Conservation (phyloP, 2,888 invertebrate species). For the Pheosia tremula region DNA sequence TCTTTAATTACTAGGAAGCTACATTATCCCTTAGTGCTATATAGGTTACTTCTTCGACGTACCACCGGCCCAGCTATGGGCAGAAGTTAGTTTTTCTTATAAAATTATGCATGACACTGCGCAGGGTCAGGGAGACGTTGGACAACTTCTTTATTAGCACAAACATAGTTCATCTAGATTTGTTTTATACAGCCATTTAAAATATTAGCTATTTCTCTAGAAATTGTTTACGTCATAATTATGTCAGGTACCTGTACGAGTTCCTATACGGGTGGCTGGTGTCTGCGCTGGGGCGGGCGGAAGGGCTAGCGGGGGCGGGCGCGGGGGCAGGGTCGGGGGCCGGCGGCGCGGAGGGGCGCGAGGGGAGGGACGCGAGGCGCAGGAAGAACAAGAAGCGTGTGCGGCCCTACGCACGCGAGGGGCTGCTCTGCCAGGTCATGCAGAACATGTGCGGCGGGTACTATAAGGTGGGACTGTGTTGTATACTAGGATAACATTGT, state of each 20-base stretch:
- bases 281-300: conserved; percentile 95
- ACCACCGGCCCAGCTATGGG: too few relatives aligned
- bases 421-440: conserved; percentile 94
- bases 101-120: too few relatives aligned
- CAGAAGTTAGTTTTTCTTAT: too few relatives aligned
- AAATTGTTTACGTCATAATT: not conserved
- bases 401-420: conserved; percentile 92
- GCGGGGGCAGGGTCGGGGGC: conserved; percentile 66
- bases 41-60: too few relatives aligned
- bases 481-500: not conserved
- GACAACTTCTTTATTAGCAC: too few relatives aligned
- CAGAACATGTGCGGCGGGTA: conserved; percentile 98
- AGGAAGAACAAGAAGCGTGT: conserved; percentile 86
- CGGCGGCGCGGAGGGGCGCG: conserved; percentile 63
- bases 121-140: too few relatives aligned
- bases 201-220: too few relatives aligned
- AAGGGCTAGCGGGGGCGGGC: conserved; percentile 90
- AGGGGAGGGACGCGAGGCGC: conserved; percentile 22
- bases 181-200: too few relatives aligned
- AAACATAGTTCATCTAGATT: too few relatives aligned
- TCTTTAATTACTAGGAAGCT: too few relatives aligned
- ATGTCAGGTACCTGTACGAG: conserved; percentile 93
- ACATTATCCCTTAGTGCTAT: too few relatives aligned
- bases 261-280: conserved; percentile 97
- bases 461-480: conserved; percentile 88